Conservation (phyloP, 2,888 invertebrate species). For the Xestia ashworthii region DNA sequence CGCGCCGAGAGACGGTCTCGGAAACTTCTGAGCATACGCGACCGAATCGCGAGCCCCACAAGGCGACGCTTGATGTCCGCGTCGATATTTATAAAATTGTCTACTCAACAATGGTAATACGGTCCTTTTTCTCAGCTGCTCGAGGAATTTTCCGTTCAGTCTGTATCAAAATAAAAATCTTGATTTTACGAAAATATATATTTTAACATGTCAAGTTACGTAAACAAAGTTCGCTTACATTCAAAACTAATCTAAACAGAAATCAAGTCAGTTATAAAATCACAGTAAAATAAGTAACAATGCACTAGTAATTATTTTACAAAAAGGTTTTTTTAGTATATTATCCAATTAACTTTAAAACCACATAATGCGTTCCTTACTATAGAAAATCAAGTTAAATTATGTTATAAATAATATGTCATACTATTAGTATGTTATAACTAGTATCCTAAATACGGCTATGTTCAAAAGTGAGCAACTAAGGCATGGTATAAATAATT, state of each 20-base stretch:
- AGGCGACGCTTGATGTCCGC: background rate
- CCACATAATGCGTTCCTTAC: constrained; percentile 34
- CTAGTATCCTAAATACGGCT: constrained; percentile 41
- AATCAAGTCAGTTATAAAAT: constrained; percentile 81
- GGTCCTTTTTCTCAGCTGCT: background rate
- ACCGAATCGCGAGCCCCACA: background rate
- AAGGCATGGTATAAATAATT: constrained; percentile 62
- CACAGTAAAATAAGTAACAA: constrained; percentile 80
- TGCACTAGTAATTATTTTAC: constrained; percentile 49
- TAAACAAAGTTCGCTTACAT: constrained; percentile 75
- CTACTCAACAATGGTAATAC: background rate
- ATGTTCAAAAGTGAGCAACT: constrained; percentile 39
- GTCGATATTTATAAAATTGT: background rate
- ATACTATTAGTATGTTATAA: constrained; percentile 57
- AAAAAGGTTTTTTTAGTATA: constrained; percentile 35
- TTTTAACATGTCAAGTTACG: constrained; percentile 67
- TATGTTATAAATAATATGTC: constrained; percentile 63
- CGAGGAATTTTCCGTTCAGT: background rate
- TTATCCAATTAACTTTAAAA: constrained; percentile 48
- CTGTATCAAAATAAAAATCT: constrained; percentile 17
- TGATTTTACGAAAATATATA: constrained; percentile 65
- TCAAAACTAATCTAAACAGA: constrained; percentile 75
- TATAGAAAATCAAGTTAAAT: constrained; percentile 54
- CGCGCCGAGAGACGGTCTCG: background rate
- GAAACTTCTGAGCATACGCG: background rate